Conservation (phyloP, 2,797 vertebrate species). For the Hippopotamyrus pictus region DNA sequence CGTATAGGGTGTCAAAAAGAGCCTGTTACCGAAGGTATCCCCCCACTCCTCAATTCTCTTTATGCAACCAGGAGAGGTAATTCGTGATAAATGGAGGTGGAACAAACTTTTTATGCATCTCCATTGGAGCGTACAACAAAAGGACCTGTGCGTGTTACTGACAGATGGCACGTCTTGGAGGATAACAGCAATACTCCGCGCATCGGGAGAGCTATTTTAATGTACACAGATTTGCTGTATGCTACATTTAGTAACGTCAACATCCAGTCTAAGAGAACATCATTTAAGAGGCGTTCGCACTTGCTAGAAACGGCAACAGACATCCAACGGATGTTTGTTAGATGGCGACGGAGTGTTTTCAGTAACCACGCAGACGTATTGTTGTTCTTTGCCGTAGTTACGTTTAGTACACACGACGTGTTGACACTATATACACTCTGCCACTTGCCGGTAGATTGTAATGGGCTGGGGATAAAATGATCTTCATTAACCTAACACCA, state of each 20-base stretch:
- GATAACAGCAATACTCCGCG: background rate
- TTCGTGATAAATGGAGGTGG: background rate
- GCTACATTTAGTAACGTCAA: background rate
- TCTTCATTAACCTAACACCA: slow-evolving; percentile 1
- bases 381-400: slow-evolving; percentile 52
- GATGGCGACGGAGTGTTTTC: slow-evolving; percentile 54
- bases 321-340: background rate
- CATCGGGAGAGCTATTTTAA: background rate
- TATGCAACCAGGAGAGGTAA: background rate
- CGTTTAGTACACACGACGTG: slow-evolving; percentile 68
- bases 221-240: background rate
- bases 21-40: background rate
- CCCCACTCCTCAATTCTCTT: background rate
- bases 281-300: background rate
- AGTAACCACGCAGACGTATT: slow-evolving; percentile 59
- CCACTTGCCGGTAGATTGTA: background rate
- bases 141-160: slow-evolving; percentile 4
- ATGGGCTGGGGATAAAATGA: background rate
- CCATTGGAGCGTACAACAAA: background rate
- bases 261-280: background rate
- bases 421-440: slow-evolving; percentile 64
- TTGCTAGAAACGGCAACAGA: background rate
- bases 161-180: background rate
- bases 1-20: background rate
- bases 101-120: slow-evolving; percentile 13